Evolutionary conservation across 2,113 vertebrate species (phyloP).

Genomic region (Reinhardtius hippoglossoides): DNA sequence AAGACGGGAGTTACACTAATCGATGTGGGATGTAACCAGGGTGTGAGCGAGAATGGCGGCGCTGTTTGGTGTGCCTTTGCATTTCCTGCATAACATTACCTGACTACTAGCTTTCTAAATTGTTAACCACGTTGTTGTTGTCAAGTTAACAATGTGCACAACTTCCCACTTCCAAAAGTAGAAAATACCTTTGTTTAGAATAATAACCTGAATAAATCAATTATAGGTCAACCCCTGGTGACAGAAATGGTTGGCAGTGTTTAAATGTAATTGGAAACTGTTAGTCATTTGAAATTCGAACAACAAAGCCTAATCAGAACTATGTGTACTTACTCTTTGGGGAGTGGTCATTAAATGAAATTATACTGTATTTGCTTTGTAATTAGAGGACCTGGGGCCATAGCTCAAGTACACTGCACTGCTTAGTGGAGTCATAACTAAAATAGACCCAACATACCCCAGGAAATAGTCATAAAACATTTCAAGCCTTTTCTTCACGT

Average conservation of each 20-base stretch:
- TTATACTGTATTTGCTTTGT: conserved; percentile 54
- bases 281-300: conserved; percentile 41
- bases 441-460: background rate
- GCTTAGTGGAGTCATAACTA: conserved; percentile 30
- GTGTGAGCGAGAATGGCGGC: too few relatives aligned
- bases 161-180: background rate
- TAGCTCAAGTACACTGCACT: conserved; percentile 38
- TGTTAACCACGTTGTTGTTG: background rate
- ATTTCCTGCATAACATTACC: too few relatives aligned
- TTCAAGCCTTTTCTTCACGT: background rate
- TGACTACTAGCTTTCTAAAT: background rate
- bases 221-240: background rate
- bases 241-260: background rate
- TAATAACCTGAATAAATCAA: background rate
- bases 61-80: too few relatives aligned
- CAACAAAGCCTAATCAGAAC: conserved; percentile 50
- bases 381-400: conserved; percentile 47
- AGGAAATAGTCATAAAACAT: conserved; percentile 18
- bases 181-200: background rate
- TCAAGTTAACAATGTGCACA: background rate
- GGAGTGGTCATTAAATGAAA: conserved; percentile 56
- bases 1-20: background rate
- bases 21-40: background rate
- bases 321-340: conserved; percentile 35
- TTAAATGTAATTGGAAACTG: conserved; percentile 13